Evolutionary conservation across 1,140 invertebrate genomes (phyloP), one percentile per base, ranked within the genome.

Genomic region (Diprion similis): DNA sequence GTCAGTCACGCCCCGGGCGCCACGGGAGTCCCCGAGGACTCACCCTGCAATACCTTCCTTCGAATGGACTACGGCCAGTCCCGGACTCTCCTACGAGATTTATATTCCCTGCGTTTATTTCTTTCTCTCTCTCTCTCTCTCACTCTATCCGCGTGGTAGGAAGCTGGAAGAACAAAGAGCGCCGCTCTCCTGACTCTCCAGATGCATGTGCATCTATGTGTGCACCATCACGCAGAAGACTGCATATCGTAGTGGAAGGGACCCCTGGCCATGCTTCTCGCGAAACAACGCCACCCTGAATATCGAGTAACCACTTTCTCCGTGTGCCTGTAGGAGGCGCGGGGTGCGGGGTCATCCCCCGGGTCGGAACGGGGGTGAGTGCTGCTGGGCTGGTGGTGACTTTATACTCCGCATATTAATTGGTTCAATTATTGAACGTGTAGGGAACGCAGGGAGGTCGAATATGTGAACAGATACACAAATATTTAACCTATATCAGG

Each of bases 1-100:
- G 66, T 68, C 66, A 19, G 66, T 68, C 66, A 68, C 66, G 66
- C 66, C 66, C 37, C 17, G 18, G 66, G 66, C 66, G 18, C 66
- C 37, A 45, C 37, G 66, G 66, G 66, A 45, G 17, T 18, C 37
- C 66, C 66, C 51, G 51, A 59, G 51, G 51, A 59, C 51, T 17
- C 51, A 59, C 51, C 51, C 51, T 59, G 51, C 51, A 13, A 59
- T 13, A 17, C 51, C 11, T 1, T 64, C 13, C 59, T 15, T 64
- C 13, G 13, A 68, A 11, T 64, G 59, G 13, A 64, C 17, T 64
- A 64, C 2, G 59, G 6, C 17, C 59, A 37, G 24, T 64, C 13
- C 59, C 59, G 59, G 17, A 64, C 13, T 19, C 18, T 68, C 66
- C 15, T 45, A 8, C 17, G 66, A 68, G 66, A 68, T 68, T 68